phyloP scores from a whole-genome alignment of 2,888 invertebrate species.

The Ophioninae sp. region DNA sequence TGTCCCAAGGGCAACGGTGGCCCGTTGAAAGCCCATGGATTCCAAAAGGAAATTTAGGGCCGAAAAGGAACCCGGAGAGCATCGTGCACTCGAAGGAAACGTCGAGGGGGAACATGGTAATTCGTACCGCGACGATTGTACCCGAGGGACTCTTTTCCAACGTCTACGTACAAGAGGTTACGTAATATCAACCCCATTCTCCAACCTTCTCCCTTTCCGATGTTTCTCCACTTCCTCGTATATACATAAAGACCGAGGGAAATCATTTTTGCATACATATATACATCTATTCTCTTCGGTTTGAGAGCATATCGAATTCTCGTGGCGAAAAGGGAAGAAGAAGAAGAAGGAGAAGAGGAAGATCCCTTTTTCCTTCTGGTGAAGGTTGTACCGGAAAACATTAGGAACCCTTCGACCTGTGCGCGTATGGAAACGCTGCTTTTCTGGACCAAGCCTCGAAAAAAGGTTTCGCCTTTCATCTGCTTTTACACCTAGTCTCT shows the following conservation, averaged over 20 bases:
- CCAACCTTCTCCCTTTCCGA: slow-evolving; percentile 8
- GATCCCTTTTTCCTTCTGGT: slow-evolving; percentile 15
- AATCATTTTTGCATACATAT: background rate
- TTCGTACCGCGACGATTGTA: slow-evolving; percentile 73
- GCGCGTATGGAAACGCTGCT: background rate
- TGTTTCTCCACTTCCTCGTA: slow-evolving; percentile 16
- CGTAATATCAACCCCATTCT: slow-evolving; percentile 30
- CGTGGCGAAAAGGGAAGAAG: background rate
- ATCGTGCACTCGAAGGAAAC: slow-evolving; percentile 17
- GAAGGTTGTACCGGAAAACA: slow-evolving; percentile 20
- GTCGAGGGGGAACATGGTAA: slow-evolving; percentile 69
- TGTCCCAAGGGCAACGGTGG: slow-evolving; percentile 12
- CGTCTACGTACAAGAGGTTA: slow-evolving; percentile 36
- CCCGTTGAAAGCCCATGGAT: background rate
- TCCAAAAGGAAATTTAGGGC: slow-evolving; percentile 12
- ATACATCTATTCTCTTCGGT: slow-evolving; percentile 6
- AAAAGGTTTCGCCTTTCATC: slow-evolving; percentile 22
- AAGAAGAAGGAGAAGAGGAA: background rate
- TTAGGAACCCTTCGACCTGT: slow-evolving; percentile 34
- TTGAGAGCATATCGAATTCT: slow-evolving; percentile 45
- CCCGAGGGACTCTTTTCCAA: slow-evolving; percentile 69
- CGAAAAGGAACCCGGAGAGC: slow-evolving; percentile 9
- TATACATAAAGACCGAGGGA: background rate
- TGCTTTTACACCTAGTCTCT: slow-evolving; percentile 36
- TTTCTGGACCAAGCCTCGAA: slow-evolving; percentile 9